Conservation (phyloP, 2,797 vertebrate genomes). For the Gallinago solitaria region DNA sequence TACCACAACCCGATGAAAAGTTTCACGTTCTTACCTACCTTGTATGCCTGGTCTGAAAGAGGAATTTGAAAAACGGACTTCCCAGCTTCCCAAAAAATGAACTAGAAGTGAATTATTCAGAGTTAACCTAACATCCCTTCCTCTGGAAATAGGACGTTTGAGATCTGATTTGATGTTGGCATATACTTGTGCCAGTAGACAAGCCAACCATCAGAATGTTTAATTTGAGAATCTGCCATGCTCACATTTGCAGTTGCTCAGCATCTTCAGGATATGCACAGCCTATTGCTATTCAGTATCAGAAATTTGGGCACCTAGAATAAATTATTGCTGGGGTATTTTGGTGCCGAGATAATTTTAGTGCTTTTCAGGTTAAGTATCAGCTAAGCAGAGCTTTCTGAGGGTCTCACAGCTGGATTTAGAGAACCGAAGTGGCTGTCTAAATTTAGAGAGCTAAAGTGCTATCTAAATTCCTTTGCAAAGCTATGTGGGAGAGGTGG, state of each 20-base stretch:
- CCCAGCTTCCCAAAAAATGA: background rate
- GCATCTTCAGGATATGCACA: background rate
- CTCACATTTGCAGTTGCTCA: background rate
- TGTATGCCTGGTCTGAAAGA: background rate
- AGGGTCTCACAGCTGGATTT: conserved; percentile 25
- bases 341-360: background rate
- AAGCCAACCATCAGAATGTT: background rate
- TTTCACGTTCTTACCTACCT: background rate
- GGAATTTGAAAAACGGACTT: background rate
- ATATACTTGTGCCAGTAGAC: background rate
- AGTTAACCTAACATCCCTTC: background rate
- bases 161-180: background rate
- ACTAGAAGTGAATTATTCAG: background rate
- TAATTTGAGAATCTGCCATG: background rate
- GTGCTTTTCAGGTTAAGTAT: background rate
- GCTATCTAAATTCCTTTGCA: background rate
- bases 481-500: background rate
- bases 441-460: conserved; percentile 22
- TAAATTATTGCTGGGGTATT: background rate
- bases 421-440: background rate
- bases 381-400: conserved; percentile 25
- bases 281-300: background rate
- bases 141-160: background rate
- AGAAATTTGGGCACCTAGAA: background rate
- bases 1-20: background rate